Evolutionary conservation across 2,797 vertebrate genomes (phyloP).

Genomic region (Pseudochirops cupreus): DNA sequence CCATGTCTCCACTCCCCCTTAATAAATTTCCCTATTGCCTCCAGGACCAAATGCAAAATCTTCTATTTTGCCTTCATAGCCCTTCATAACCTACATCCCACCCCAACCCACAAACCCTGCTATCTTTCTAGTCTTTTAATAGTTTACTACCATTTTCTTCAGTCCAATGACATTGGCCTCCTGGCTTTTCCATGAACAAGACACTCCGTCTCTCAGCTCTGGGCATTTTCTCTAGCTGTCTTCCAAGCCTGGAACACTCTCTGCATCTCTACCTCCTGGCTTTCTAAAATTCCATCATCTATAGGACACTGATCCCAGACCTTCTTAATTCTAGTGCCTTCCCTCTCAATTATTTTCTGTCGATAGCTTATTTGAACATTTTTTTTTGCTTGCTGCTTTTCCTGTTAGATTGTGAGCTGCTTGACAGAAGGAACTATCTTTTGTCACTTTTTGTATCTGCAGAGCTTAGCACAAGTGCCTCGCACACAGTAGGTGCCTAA

Average conservation of each 20-base stretch:
- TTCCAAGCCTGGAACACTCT: neutral
- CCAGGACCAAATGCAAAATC: neutral
- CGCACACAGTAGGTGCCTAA: too few relatives aligned
- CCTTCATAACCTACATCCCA: neutral
- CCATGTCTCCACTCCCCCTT: neutral
- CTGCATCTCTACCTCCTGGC: too few relatives aligned
- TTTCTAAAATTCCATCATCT: too few relatives aligned
- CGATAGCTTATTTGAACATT: too few relatives aligned
- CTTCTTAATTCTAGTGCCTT: too few relatives aligned
- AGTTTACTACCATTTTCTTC: neutral
- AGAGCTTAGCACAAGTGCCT: too few relatives aligned
- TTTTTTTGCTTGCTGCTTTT: too few relatives aligned
- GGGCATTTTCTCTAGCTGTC: neutral
- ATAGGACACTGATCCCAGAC: too few relatives aligned
- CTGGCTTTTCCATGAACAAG: neutral
- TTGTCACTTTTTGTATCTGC: too few relatives aligned
- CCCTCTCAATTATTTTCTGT: too few relatives aligned
- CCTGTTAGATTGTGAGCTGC: too few relatives aligned
- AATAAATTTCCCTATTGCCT: neutral
- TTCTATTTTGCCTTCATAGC: neutral
- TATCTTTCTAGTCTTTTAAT: neutral
- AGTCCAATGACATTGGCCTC: neutral
- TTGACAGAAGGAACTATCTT: too few relatives aligned
- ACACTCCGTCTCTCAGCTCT: neutral
- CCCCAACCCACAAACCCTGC: neutral